Evolutionary conservation across 1,140 invertebrate species (phyloP).

Genomic region (Aphis gossypii): DNA sequence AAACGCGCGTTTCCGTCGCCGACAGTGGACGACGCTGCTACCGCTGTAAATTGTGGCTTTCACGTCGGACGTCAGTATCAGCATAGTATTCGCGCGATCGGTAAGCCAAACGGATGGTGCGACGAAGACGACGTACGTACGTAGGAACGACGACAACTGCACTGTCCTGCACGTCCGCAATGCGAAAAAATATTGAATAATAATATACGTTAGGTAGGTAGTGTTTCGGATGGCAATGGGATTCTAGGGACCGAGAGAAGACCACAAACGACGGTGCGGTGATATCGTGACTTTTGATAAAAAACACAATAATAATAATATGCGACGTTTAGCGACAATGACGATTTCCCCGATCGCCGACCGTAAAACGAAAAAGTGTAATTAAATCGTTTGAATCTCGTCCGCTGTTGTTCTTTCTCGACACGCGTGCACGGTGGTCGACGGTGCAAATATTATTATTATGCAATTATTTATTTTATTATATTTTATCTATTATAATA

Average conservation of each 20-base stretch:
- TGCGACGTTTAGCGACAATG: background rate
- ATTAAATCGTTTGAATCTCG: too few species aligned
- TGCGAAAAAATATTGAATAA: too few species aligned
- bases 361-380: background rate
- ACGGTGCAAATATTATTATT: background rate
- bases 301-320: background rate
- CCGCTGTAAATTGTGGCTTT: background rate
- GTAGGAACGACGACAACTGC: background rate
- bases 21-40: background rate
- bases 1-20: background rate
- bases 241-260: background rate
- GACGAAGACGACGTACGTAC: background rate
- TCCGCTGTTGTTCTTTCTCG: background rate
- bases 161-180: background rate
- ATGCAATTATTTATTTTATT: background rate
- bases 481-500: conserved; percentile 12
- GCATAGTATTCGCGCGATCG: background rate
- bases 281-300: background rate
- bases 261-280: background rate
- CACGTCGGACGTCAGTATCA: background rate
- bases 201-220: too few species aligned
- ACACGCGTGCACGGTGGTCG: conserved; percentile 26
- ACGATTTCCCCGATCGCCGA: background rate
- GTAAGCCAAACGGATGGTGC: background rate
- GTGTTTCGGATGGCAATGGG: background rate